Conservation (phyloP, 53 echinoderm and acorn worm species). For the Mesocentrotus franciscanus region DNA sequence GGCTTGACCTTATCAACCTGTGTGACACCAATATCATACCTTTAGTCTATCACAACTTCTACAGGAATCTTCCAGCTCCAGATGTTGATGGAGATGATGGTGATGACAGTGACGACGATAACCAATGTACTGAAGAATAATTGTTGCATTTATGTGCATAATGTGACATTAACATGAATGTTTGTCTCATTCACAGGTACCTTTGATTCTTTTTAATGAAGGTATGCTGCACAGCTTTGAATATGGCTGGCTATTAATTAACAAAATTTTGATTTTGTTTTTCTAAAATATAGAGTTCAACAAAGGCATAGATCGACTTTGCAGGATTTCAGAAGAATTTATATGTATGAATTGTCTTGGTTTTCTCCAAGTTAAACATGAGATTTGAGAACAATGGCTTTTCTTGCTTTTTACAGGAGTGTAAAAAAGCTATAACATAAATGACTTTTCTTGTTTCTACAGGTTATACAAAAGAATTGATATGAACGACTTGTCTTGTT, state of each 20-base stretch:
- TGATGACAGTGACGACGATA: constrained; percentile 18
- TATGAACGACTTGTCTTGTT: neutral
- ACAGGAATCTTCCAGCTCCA: constrained; percentile 14
- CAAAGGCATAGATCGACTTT: neutral
- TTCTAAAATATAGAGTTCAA: neutral
- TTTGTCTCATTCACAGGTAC: neutral
- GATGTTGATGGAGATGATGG: constrained; percentile 11
- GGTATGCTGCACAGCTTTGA: constrained; percentile 20
- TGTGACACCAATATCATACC: constrained; percentile 55
- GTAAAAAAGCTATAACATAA: neutral
- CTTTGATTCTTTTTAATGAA: neutral
- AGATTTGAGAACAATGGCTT: constrained; percentile 1
- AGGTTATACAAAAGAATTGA: neutral
- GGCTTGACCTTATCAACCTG: constrained; percentile 34
- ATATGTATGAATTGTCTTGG: neutral
- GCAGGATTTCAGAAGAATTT: neutral
- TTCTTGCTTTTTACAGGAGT: constrained; percentile 28
- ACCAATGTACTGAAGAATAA: neutral
- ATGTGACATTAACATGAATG: constrained; percentile 26
- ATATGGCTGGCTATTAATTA: neutral
- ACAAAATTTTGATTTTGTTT: constrained; percentile 11
- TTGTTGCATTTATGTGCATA: neutral
- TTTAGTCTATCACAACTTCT: constrained; percentile 18
- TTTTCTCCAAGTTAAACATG: neutral
- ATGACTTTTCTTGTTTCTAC: neutral